A percentile compares a stretch with the other conserved stretches of the same genome.
Evolutionary conservation across 2,797 vertebrate genomes (phyloP).

Genomic region (Gymnopithys bicolor): DNA sequence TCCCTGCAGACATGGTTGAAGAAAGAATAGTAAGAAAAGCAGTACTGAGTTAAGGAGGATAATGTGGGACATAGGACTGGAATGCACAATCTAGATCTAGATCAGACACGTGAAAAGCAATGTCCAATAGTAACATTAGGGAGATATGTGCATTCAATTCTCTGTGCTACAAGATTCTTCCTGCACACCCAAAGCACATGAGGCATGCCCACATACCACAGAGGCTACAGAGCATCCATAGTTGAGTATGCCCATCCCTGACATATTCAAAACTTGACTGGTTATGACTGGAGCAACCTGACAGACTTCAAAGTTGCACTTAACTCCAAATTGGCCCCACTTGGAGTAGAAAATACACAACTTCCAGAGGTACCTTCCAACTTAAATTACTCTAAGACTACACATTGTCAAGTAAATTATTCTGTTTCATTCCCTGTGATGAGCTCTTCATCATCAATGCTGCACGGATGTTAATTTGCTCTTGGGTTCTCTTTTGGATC

Average conservation of each 20-base stretch:
- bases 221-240: background rate
- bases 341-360: background rate
- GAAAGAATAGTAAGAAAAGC: background rate
- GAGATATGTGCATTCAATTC: background rate
- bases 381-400: background rate
- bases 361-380: background rate
- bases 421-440: background rate
- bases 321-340: background rate
- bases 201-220: background rate
- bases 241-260: background rate
- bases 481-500: background rate
- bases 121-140: background rate
- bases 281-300: background rate
- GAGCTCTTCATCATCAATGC: background rate
- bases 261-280: background rate
- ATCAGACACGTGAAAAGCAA: accelerated
- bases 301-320: background rate
- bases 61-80: background rate
- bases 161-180: background rate
- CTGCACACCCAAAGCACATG: background rate
- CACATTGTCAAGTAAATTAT: background rate
- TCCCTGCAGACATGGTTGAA: accelerated
- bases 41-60: background rate
- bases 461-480: background rate
- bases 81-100: background rate